Base-by-base conservation (phyloP, 2,113 vertebrate species). In the Dasyornis broadbenti region DNA sequence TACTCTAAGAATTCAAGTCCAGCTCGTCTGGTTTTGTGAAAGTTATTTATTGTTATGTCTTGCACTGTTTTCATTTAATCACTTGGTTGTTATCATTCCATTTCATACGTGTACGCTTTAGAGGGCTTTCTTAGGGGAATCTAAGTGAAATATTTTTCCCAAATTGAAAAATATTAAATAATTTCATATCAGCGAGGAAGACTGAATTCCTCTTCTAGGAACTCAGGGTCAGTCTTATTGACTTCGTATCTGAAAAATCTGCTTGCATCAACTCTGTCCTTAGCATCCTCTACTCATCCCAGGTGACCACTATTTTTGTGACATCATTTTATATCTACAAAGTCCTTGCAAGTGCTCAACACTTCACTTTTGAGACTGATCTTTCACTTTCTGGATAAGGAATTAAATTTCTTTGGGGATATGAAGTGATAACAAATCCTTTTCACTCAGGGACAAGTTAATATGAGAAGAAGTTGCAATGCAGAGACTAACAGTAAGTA, bases 351-450 rank as follows among this genome's bases (percentile, higher is more conserved):
- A 83, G 30, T 44, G 31, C 42, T 92, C 82, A 80, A 27, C 24
- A 23, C 66, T 82, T 90, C 73, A 52, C 35, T 92, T 92, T 54
- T 85, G 57, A 95, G 82, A 84, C 42, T 53, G 69, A 81, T 70
- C 21, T 89, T 95, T 59, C 50, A 84, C 82, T 94, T 96, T 84
- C 56, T 82, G 73, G 72, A 60, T 84, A 89, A 82, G 57, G 42
- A 94, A 94, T 70, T 82, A 52, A 68, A 92, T 92, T 75, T 89
- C 66, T 75, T 75, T 40, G 64, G 65, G 65, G 65, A 69, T 81
- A 61, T 52, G 63, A 90, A 83, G 21, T 31, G 69, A 91, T 96
- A 90, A 86, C 45, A 92, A 94, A 88, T 20, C 13, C 35, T 57
- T 79, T 92, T 86, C 52, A 68, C 54, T 84, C 75, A 79, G 54